phyloP scores from a whole-genome alignment of 2,113 vertebrate species.

The Blennius ocellaris region DNA sequence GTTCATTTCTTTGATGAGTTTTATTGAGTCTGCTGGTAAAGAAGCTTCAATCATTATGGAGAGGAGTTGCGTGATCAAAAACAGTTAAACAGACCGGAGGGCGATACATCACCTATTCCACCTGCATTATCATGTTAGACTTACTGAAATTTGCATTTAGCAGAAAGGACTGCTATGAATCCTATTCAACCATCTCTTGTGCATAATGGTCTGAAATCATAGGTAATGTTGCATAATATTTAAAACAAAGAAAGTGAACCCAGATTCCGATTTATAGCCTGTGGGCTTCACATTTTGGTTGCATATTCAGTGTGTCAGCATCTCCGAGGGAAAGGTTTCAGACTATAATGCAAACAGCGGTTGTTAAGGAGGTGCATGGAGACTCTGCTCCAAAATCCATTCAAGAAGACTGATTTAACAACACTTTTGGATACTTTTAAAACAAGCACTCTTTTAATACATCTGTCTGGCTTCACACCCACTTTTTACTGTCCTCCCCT shows the following conservation, averaged over 20 bases:
- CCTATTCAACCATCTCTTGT: neutral
- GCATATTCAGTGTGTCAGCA: slow-evolving; percentile 7
- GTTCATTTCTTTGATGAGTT: too few species aligned
- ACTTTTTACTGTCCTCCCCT: slow-evolving; percentile 35
- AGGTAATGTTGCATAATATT: slow-evolving; percentile 10
- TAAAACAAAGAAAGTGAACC: slow-evolving; percentile 9
- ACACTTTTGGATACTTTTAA: slow-evolving; percentile 21
- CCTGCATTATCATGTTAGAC: neutral
- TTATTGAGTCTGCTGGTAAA: too few species aligned
- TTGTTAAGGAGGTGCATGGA: slow-evolving; percentile 2
- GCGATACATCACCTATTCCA: too few species aligned
- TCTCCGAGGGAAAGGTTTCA: slow-evolving; percentile 9
- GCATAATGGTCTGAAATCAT: slow-evolving; percentile 19
- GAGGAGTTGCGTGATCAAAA: too few species aligned
- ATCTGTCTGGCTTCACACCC: slow-evolving; percentile 31
- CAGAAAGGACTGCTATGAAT: neutral
- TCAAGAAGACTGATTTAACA: slow-evolving; percentile 8
- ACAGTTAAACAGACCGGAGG: too few species aligned
- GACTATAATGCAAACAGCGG: neutral
- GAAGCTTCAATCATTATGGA: too few species aligned
- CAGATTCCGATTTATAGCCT: neutral
- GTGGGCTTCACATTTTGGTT: slow-evolving; percentile 3
- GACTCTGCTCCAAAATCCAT: neutral
- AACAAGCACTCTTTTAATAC: slow-evolving; percentile 18
- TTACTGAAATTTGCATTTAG: neutral